Conservation (phyloP, 2,113 vertebrate genomes). For the Eurypyga helias region DNA sequence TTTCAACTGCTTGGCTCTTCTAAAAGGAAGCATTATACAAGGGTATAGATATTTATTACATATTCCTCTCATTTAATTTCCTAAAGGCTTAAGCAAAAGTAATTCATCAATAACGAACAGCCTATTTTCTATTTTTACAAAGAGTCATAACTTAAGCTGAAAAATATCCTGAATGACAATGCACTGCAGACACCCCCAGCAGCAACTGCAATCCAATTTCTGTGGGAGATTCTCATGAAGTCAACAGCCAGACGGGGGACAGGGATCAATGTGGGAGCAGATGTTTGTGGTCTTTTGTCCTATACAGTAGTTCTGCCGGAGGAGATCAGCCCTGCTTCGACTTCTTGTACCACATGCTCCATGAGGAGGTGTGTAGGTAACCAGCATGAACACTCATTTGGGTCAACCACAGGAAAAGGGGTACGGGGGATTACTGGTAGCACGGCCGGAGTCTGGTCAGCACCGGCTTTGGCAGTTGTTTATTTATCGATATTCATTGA, state of each 20-base stretch:
- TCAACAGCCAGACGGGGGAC: background rate
- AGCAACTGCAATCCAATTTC: background rate
- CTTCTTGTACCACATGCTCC: background rate
- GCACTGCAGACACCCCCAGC: background rate
- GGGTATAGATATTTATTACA: background rate
- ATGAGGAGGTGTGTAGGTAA: background rate
- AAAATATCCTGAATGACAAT: background rate
- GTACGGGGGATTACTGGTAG: background rate
- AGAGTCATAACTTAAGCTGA: background rate
- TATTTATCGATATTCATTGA: background rate
- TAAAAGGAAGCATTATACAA: background rate
- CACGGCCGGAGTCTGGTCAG: rapidly evolving
- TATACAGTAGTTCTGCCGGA: background rate
- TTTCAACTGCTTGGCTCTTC: background rate
- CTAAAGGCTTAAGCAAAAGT: background rate
- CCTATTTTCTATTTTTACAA: background rate
- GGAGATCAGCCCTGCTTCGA: background rate
- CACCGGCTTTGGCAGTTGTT: background rate
- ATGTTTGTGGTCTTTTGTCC: background rate
- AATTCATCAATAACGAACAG: background rate
- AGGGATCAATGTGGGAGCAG: background rate
- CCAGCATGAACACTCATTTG: background rate
- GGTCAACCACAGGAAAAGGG: background rate
- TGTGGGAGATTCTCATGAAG: background rate
- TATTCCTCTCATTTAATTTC: background rate